Evolutionary conservation across 1,140 invertebrate species (phyloP).

Genomic region (Drosophila nigromelanica): DNA sequence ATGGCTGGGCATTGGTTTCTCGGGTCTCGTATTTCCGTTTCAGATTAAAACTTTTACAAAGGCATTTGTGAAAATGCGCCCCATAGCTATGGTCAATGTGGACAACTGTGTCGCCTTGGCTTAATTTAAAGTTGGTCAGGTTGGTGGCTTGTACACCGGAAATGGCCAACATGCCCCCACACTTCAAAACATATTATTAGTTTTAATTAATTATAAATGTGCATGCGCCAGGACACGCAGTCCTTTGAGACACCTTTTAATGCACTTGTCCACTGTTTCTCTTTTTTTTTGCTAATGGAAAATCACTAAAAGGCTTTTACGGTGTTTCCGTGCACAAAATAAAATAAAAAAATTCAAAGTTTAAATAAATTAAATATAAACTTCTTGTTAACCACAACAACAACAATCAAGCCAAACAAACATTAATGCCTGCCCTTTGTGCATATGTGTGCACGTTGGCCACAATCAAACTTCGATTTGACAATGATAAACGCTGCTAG

Average conservation of each 20-base stretch:
- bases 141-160: constrained; percentile 37
- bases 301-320: constrained; percentile 20
- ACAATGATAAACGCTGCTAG: constrained; percentile 51
- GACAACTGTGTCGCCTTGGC: constrained; percentile 17
- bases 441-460: constrained; percentile 6
- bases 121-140: constrained; percentile 34
- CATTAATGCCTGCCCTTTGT: constrained; percentile 29
- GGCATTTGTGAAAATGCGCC: constrained; percentile 9
- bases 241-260: constrained; percentile 10
- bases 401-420: constrained; percentile 61
- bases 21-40: constrained; percentile 65
- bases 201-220: constrained; percentile 72
- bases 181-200: constrained; percentile 67
- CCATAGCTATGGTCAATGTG: background rate
- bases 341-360: constrained; percentile 10
- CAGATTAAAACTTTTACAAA: constrained; percentile 64
- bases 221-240: constrained; percentile 41
- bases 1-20: constrained; percentile 22
- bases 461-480: constrained; percentile 60
- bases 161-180: constrained; percentile 48
- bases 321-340: background rate
- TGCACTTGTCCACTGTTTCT: constrained; percentile 15
- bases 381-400: constrained; percentile 34
- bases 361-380: constrained; percentile 66
- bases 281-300: background rate